Conservation (phyloP, 2,888 invertebrate species). For the Oscheius sp. region DNA sequence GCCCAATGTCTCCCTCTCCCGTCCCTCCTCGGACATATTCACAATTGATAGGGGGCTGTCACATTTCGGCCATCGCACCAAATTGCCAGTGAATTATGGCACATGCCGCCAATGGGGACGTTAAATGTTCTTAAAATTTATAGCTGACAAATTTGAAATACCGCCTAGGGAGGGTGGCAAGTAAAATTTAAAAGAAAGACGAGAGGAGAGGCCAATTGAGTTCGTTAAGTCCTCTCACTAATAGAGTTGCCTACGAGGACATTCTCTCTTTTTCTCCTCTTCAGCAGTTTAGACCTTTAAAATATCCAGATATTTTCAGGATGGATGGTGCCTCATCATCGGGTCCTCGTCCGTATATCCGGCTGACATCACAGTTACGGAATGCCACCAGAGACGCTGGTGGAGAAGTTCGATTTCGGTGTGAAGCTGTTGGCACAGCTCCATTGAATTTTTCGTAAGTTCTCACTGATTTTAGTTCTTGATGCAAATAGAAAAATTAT, state of each 20-base stretch:
- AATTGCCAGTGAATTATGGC: constrained; percentile 38
- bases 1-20: constrained; percentile 10
- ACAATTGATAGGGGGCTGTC: constrained; percentile 36
- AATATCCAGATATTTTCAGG: constrained; percentile 42
- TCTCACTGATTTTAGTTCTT: too few species aligned
- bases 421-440: constrained; percentile 71
- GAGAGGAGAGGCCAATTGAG: constrained; percentile 1
- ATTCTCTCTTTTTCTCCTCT: neutral
- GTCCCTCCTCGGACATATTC: constrained; percentile 23
- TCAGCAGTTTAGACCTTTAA: neutral
- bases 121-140: constrained; percentile 2
- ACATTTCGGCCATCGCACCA: constrained; percentile 37
- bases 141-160: neutral
- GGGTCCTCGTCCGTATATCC: constrained; percentile 69
- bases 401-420: constrained; percentile 67
- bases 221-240: constrained; percentile 33
- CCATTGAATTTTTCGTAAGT: constrained; percentile 70
- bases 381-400: constrained; percentile 68
- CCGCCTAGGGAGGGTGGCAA: too few species aligned
- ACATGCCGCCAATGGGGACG: constrained; percentile 10
- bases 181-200: too few species aligned
- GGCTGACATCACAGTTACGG: constrained; percentile 64
- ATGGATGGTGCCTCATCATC: constrained; percentile 69
- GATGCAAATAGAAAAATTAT: too few species aligned
- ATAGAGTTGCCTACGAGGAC: constrained; percentile 24